A percentile compares a stretch with the other conserved stretches of the same genome.
These are phyloP conservation scores for Sclerurus mexicanus DNA, from an alignment of 2,113 vertebrate species.

Conservation along the genomic window DNA sequence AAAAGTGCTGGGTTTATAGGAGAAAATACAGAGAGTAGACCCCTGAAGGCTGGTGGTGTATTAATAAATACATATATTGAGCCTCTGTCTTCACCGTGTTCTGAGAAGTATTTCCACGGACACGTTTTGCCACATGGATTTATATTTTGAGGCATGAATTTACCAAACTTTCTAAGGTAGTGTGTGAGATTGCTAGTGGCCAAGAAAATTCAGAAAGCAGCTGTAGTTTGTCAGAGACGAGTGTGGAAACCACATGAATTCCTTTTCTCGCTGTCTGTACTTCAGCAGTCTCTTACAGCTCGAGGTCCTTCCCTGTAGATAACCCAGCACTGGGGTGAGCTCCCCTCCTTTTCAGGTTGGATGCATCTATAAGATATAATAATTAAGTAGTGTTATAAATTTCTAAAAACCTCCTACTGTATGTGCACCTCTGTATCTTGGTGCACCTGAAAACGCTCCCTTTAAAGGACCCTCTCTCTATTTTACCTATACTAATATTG, in stretches of 20 bases:
- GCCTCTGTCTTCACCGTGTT: background rate
- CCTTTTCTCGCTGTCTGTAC: background rate
- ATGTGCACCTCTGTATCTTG: too few species aligned
- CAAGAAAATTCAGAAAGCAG: background rate
- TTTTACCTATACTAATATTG: too few species aligned
- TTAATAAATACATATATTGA: background rate
- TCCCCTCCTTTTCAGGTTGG: background rate
- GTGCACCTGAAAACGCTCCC: too few species aligned
- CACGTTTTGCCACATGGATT: background rate
- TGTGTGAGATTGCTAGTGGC: fast-evolving
- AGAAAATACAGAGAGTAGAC: background rate
- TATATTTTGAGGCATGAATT: background rate
- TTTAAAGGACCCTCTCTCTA: too few species aligned
- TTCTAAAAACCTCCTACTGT: too few species aligned
- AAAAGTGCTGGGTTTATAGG: background rate
- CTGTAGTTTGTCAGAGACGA: background rate
- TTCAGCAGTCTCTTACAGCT: background rate
- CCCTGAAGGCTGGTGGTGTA: background rate
- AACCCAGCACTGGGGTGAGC: fast-evolving
- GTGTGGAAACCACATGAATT: background rate
- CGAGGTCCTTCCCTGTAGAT: background rate
- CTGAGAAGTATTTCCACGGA: background rate
- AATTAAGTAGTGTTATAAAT: too few species aligned
- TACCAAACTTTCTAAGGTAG: background rate
- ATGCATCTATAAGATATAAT: too few species aligned